Base-by-base conservation (phyloP, 2,888 invertebrate species). In the Malachius bipustulatus region DNA sequence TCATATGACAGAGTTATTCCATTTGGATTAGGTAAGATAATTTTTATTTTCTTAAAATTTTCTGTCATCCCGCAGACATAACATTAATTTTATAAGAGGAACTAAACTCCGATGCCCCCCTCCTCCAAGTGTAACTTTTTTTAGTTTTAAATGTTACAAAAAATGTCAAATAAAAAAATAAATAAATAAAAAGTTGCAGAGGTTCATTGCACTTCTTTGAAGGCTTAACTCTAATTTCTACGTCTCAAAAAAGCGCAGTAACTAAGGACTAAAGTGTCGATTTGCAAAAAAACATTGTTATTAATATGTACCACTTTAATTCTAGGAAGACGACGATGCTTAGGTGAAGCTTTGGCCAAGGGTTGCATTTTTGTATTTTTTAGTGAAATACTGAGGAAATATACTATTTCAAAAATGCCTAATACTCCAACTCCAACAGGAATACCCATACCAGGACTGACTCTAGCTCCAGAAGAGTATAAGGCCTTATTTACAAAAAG, bases 261-360 rank as follows among this genome's bases (percentile, higher is more conserved):
- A n/a, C n/a, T n/a, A n/a, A n/a, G n/a, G n/a, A n/a, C n/a, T n/a
- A n/a, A n/a, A n/a, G n/a, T n/a, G n/a, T n/a, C n/a, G n/a, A n/a
- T n/a, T n/a, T n/a, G n/a, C n/a, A n/a, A n/a, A n/a, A n/a, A n/a
- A n/a, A n/a, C n/a, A n/a, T n/a, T n/a, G n/a, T n/a, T n/a, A n/a
- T n/a, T n/a, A n/a, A n/a, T n/a, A n/a, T n/a, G n/a, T n/a, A n/a
- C 6, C 11, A 26, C 10, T 28, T 38, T 16, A 35, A 40, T 60
- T 56, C 46, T 62, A 69, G 79, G 79, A 2, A 67, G 65, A 47
- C 63, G 79, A 48, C 67, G 75, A 39, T 80, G 80, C 48, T 61
- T 76, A 1, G 80, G 77, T 1, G 76, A 79, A 53, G 57, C 67
- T 1, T 52, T 80, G 40, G 79, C 78, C 1, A 66, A 66, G 38